phyloP scores from a whole-genome alignment of 2,888 invertebrate genomes.

The Drosophila birchii region DNA sequence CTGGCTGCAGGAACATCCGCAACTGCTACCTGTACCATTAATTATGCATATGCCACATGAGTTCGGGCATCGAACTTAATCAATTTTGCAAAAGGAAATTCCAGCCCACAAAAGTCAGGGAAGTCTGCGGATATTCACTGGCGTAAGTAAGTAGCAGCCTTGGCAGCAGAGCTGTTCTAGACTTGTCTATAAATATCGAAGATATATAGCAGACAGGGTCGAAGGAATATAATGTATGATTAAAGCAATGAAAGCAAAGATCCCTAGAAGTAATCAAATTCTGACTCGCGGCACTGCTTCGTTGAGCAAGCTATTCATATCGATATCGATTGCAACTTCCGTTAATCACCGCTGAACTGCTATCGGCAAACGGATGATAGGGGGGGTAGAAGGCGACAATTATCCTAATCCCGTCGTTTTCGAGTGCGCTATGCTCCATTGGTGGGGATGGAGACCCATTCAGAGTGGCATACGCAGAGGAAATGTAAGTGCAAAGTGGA shows the following conservation, averaged over 20 bases:
- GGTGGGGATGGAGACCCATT: not conserved
- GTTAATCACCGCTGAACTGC: slow-evolving; percentile 35
- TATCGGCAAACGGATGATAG: not conserved
- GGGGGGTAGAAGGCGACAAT: slow-evolving; percentile 14
- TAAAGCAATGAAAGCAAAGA: not conserved
- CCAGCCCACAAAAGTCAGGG: not conserved
- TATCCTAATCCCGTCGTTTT: slow-evolving; percentile 24
- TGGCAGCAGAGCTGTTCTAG: not conserved
- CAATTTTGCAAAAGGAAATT: not conserved
- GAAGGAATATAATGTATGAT: too few relatives aligned
- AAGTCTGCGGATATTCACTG: not conserved
- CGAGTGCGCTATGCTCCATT: not conserved
- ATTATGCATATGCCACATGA: slow-evolving; percentile 34
- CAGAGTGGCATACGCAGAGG: slow-evolving; percentile 14
- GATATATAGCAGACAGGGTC: too few relatives aligned
- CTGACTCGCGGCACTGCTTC: not conserved
- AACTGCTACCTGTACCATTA: slow-evolving; percentile 18
- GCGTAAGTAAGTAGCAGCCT: not conserved
- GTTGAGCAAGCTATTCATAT: not conserved
- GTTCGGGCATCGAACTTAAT: slow-evolving; percentile 11
- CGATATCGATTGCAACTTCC: slow-evolving; percentile 28
- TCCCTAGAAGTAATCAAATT: not conserved
- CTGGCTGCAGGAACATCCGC: not conserved
- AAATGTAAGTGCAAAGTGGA: slow-evolving; percentile 39
- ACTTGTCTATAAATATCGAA: not conserved